A percentile compares a stretch with the other conserved stretches of the same genome.
Evolutionary conservation across 2,888 invertebrate species (phyloP).

Genomic region (Epinotia ramella): DNA sequence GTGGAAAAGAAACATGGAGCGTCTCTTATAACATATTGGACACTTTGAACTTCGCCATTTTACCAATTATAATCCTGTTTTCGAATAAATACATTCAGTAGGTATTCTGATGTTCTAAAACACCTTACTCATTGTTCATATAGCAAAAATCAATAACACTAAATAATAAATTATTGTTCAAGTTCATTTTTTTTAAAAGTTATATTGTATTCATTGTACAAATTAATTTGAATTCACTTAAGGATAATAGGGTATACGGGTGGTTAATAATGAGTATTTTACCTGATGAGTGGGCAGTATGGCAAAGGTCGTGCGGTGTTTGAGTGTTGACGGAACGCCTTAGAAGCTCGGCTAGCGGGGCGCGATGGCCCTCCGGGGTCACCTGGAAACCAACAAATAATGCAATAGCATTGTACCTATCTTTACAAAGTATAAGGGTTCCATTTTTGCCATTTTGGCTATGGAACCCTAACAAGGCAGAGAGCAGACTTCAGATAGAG

Average conservation of each 20-base stretch:
- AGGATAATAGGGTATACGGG: background rate
- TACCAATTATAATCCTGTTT: no score
- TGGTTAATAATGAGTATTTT: slow-evolving; percentile 47
- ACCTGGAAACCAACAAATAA: slow-evolving; percentile 76
- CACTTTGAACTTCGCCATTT: no score
- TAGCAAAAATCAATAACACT: background rate
- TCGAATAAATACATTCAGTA: no score
- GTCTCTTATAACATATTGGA: no score
- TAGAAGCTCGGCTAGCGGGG: slow-evolving; percentile 92
- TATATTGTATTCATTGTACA: background rate
- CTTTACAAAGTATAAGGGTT: no score
- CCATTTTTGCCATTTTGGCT: no score
- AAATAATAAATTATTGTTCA: background rate
- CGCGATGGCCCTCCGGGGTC: slow-evolving; percentile 94
- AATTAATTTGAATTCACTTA: background rate
- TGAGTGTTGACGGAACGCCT: slow-evolving; percentile 93
- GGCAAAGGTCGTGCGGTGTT: slow-evolving; percentile 90
- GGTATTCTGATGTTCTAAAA: no score
- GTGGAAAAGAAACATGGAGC: no score
- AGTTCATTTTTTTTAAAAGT: background rate
- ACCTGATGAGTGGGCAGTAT: slow-evolving; percentile 90
- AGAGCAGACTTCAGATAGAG: no score
- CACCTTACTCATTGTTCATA: no score
- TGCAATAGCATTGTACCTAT: no score
- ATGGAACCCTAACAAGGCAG: no score